Conservation (phyloP, 2,113 vertebrate genomes). For the Campylomormyrus tamandua region DNA sequence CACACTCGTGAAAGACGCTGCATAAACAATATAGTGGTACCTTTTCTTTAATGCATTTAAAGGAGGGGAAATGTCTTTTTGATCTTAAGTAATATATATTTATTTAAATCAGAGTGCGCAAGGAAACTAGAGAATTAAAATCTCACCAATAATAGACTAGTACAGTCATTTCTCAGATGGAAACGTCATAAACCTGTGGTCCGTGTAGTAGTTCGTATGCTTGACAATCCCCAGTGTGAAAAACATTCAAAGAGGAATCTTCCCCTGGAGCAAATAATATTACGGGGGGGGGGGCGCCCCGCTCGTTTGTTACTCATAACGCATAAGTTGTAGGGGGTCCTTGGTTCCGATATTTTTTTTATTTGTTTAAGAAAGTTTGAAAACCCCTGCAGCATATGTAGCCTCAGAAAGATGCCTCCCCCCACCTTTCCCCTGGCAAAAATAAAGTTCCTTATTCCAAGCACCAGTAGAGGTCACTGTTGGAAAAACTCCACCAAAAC, state of each 20-base stretch:
- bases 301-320: not conserved
- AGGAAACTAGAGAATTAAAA: not conserved
- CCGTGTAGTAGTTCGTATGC: not conserved
- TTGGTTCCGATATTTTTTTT: not conserved
- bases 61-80: not conserved
- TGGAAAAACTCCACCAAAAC: not conserved
- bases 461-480: not conserved
- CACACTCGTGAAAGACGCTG: constrained; percentile 67
- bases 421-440: not conserved
- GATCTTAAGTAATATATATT: not conserved
- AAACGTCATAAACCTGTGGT: not conserved
- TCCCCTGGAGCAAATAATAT: not conserved
- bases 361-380: not conserved
- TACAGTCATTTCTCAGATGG: not conserved
- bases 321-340: not conserved
- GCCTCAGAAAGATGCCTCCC: not conserved
- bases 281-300: too few species aligned
- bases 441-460: not conserved
- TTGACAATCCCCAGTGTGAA: not conserved
- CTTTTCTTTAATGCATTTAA: constrained; percentile 46
- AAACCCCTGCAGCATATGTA: not conserved
- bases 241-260: not conserved
- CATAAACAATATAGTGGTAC: constrained; percentile 52
- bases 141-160: not conserved
- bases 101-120: not conserved